Base-by-base conservation (phyloP, 2,797 vertebrate species). In the Cyclura pinguis region DNA sequence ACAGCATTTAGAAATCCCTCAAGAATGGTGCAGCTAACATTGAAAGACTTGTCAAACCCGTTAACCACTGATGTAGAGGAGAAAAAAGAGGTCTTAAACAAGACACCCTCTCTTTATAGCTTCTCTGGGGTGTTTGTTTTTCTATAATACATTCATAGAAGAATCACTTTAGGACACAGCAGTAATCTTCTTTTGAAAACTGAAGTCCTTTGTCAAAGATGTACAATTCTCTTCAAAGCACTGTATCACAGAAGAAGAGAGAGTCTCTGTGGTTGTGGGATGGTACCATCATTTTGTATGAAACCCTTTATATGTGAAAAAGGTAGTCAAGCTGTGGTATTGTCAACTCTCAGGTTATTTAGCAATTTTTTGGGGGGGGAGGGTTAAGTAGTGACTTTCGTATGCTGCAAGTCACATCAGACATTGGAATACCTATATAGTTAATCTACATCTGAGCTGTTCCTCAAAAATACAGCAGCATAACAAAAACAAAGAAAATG, bases 281-380 rank as follows among this genome's bases (percentile, higher is more conserved):
- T 35, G 52, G n/a, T 78, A 74, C 78, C 77, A 85, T 55, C 73
- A 78, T 78, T 87, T 87, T 57, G 50, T 78, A 35, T 27, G 57
- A 62, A 78, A 62, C 27, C 8, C 55, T 78, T 62, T 64, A 38
- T 62, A 57, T 78, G 55, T 32, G n/a, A 47, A 27, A 77, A 62
- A 64, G 55, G 55, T 77, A 29, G n/a, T 59, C 38, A 62, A 47
- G 42, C 47, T 62, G 27, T 32, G 55, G 57, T 9, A 78, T 47
- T 67, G 24, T 67, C 8, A 67, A 67, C 24, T 67, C 24, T 67
- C 64, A 67, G 24, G 64, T 67, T 67, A 16, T 67, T 67, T 7
- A 27, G 27, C 14, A 4, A 4, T 59, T 2, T 59, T 59, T 59
- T 59, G 9, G 52, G 7, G 42, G 42, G 42, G 42, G 42, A n/a